A percentile compares a stretch with the other conserved stretches of the same genome.
These are phyloP conservation scores for Malthinus seriepunctatus DNA, from an alignment of 2,888 invertebrate genomes.

Conservation along the genomic window DNA sequence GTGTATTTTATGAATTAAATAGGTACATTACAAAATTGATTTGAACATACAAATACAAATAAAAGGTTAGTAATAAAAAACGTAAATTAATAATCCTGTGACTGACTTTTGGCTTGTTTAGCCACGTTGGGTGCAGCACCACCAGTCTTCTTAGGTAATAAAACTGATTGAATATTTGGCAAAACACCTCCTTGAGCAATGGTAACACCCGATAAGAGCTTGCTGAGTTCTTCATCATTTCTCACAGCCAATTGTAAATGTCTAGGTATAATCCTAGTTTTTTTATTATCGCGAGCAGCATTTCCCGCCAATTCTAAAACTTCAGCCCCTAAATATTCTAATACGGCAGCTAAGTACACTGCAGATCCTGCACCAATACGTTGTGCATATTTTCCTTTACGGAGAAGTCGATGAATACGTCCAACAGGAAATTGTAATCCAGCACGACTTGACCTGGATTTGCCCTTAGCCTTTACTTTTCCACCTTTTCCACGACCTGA, in stretches of 20 bases:
- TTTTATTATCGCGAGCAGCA: constrained; percentile 12
- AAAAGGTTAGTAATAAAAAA: too few relatives aligned
- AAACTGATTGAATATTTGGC: constrained; percentile 4
- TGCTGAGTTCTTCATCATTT: constrained; percentile 5
- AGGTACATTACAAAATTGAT: too few relatives aligned
- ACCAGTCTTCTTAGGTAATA: constrained; percentile 1
- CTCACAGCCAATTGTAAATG: constrained; percentile 10
- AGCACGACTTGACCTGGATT: constrained; percentile 59
- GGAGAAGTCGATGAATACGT: constrained; percentile 62
- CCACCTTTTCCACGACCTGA: constrained; percentile 40
- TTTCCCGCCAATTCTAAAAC: constrained; percentile 18
- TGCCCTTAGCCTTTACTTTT: constrained; percentile 45
- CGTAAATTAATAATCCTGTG: not conserved
- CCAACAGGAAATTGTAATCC: constrained; percentile 65
- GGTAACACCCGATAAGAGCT: not conserved
- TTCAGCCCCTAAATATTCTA: constrained; percentile 18
- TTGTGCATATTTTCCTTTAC: constrained; percentile 58
- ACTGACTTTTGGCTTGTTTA: not conserved
- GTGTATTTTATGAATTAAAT: too few relatives aligned
- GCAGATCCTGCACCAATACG: constrained; percentile 11
- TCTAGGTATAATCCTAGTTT: constrained; percentile 9
- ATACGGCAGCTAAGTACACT: constrained; percentile 14
- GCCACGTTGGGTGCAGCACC: not conserved
- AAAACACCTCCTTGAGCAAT: not conserved
- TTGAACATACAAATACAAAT: too few relatives aligned